phyloP scores from a whole-genome alignment of 2,113 vertebrate species.

The Aepyceros melampus region DNA sequence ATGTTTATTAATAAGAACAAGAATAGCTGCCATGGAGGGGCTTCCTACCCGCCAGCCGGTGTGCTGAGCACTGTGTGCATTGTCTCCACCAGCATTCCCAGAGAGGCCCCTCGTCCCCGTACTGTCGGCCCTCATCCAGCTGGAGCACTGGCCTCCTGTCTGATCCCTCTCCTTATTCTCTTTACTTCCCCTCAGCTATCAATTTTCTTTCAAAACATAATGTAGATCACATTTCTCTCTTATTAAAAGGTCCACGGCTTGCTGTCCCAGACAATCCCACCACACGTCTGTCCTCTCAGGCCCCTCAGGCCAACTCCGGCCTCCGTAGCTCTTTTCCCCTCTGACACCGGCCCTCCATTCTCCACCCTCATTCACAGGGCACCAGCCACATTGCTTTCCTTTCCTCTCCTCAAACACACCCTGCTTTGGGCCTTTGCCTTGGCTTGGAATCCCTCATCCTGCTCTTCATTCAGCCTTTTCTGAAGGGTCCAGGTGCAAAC shows the following conservation, averaged over 20 bases:
- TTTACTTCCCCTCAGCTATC: too few species aligned
- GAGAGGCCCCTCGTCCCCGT: not conserved
- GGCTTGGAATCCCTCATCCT: not conserved
- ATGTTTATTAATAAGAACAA: not conserved
- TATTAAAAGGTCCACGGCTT: rapidly evolving
- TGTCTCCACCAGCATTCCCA: not conserved
- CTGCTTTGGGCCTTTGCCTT: not conserved
- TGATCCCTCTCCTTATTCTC: too few species aligned
- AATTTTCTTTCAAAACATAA: not conserved
- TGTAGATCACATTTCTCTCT: not conserved
- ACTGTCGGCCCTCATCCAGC: rapidly evolving
- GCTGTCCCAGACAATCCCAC: rapidly evolving
- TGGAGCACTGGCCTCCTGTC: rapidly evolving
- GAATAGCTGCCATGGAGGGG: rapidly evolving
- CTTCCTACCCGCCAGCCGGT: rapidly evolving
- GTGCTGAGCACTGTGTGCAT: rapidly evolving
- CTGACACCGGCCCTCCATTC: not conserved
- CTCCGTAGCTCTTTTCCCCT: not conserved
- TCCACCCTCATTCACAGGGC: not conserved
- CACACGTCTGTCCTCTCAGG: rapidly evolving
- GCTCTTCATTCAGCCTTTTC: not conserved
- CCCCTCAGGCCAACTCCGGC: not conserved
- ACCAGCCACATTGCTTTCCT: not conserved
- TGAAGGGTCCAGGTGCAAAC: not conserved
- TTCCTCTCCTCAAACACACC: not conserved